Conservation (phyloP, 1,140 invertebrate species). For the Melipona quadrifasciata region DNA sequence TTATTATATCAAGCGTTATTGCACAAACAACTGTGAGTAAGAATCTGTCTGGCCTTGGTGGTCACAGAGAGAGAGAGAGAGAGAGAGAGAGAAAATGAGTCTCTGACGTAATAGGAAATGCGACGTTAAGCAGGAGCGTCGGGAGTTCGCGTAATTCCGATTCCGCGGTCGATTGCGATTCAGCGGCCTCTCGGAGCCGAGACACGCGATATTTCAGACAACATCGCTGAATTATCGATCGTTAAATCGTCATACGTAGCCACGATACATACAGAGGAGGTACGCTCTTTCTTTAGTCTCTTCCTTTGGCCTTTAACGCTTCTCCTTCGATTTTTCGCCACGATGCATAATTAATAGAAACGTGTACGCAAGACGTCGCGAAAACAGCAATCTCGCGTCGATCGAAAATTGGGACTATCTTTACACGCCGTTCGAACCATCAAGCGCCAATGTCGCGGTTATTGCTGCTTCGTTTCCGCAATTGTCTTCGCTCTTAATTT, state of each 20-base stretch:
- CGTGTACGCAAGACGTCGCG: background rate
- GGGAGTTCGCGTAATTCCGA: background rate
- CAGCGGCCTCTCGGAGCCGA: background rate
- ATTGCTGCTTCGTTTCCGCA: background rate
- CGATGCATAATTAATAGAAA: background rate
- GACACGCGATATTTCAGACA: background rate
- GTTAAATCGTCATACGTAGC: background rate
- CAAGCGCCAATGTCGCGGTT: background rate
- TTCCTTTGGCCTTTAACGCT: background rate
- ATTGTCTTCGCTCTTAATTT: background rate
- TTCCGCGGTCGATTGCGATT: background rate
- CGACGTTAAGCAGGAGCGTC: constrained; percentile 8
- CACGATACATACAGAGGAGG: background rate
- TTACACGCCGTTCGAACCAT: background rate
- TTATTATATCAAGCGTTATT: background rate
- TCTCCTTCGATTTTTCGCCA: background rate
- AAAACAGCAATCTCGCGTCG: background rate
- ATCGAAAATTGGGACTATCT: background rate
- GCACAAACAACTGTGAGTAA: background rate
- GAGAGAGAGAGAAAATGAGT: background rate
- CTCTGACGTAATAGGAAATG: constrained; percentile 37
- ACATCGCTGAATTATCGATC: constrained; percentile 1
- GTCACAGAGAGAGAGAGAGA: background rate
- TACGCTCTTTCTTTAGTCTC: background rate
- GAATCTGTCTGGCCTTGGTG: background rate